Evolutionary conservation across 2,888 invertebrate genomes (phyloP).

Genomic region (Anodontia alba): DNA sequence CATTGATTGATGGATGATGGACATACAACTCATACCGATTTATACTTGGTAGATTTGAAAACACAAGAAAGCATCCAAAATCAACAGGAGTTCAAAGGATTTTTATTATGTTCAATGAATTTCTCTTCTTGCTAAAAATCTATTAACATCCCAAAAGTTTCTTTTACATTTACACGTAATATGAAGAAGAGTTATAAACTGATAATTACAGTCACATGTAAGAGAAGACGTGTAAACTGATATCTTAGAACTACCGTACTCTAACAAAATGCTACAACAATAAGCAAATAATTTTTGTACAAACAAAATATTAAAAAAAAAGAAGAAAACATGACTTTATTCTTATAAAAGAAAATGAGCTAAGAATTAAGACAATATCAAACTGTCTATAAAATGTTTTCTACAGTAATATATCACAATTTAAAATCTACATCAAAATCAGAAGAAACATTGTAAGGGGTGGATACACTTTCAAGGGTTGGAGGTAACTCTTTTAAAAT

Average conservation of each 20-base stretch:
- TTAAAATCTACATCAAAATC: background rate
- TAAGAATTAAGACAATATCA: background rate
- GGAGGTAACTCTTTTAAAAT: too few relatives aligned
- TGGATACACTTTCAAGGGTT: too few relatives aligned
- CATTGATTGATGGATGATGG: too few relatives aligned
- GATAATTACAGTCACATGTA: too few relatives aligned
- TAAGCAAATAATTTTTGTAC: too few relatives aligned
- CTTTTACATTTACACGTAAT: background rate
- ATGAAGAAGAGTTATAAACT: too few relatives aligned
- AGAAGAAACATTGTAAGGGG: too few relatives aligned
- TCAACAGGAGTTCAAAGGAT: background rate
- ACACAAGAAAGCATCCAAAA: background rate
- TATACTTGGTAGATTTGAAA: too few relatives aligned
- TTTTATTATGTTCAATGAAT: slow-evolving; percentile 4
- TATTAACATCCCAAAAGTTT: slow-evolving; percentile 3
- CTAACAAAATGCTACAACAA: slow-evolving; percentile 12
- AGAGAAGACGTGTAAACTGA: too few relatives aligned
- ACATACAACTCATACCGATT: too few relatives aligned
- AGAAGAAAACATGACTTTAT: background rate
- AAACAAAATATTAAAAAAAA: background rate
- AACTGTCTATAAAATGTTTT: background rate
- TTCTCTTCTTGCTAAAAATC: slow-evolving; percentile 14
- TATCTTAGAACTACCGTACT: background rate
- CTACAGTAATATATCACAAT: slow-evolving; percentile 9
- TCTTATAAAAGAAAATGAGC: background rate